Conservation (phyloP, 2,797 vertebrate genomes). For the Gambelia wislizenii region DNA sequence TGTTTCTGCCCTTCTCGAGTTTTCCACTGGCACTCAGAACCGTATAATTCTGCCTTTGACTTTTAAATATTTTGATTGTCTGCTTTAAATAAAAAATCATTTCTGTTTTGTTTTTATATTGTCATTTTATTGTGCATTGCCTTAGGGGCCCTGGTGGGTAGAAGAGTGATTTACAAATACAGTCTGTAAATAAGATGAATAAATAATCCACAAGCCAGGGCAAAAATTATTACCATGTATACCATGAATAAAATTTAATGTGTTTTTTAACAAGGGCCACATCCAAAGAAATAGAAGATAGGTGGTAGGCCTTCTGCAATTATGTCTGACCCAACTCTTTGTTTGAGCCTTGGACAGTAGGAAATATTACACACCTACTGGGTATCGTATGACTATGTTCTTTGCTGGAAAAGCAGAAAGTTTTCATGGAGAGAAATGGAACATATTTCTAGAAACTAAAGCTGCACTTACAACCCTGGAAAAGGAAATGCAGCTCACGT, state of each 20-base stretch:
- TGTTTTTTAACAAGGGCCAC: not conserved
- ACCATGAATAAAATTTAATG: too few relatives aligned
- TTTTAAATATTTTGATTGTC: too few relatives aligned
- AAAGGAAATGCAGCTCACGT: not conserved
- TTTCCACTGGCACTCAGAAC: too few relatives aligned
- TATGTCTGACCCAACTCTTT: too few relatives aligned
- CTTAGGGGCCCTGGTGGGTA: not conserved
- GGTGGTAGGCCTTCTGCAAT: too few relatives aligned
- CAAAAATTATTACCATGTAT: not conserved
- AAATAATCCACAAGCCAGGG: not conserved
- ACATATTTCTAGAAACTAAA: not conserved
- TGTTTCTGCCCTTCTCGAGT: too few relatives aligned
- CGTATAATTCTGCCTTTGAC: too few relatives aligned
- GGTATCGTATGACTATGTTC: too few relatives aligned
- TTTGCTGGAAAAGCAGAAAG: not conserved
- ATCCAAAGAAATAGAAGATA: not conserved
- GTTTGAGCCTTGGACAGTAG: too few relatives aligned
- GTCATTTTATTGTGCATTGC: not conserved
- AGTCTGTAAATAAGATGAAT: not conserved
- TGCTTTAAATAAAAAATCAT: too few relatives aligned
- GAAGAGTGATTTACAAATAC: not conserved
- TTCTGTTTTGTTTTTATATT: too few relatives aligned
- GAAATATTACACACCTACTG: not conserved
- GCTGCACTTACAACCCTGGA: not conserved
- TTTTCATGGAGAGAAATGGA: not conserved